A percentile compares a stretch with the other conserved stretches of the same genome.
phyloP scores from a whole-genome alignment of 2,113 vertebrate genomes.

The Azemiops feae region DNA sequence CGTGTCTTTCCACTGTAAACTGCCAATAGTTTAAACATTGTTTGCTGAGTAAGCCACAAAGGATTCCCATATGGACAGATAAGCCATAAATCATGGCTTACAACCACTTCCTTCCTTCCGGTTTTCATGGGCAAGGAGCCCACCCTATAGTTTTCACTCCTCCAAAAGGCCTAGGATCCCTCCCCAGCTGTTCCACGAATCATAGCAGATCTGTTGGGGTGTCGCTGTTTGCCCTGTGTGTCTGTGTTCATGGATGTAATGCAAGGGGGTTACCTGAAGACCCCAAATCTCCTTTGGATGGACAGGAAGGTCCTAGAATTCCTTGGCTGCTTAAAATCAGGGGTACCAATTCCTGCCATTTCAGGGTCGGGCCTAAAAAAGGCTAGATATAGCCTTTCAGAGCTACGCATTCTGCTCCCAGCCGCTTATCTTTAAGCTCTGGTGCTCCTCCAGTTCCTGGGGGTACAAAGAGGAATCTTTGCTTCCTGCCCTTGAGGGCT shows the following conservation, averaged over 20 bases:
- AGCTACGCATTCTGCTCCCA: background rate
- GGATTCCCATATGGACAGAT: background rate
- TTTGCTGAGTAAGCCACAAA: background rate
- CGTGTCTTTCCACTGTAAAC: background rate
- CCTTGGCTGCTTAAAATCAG: background rate
- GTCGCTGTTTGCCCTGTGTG: background rate
- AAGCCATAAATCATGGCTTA: background rate
- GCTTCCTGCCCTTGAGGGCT: too few species aligned
- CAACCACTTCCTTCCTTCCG: background rate
- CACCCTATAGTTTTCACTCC: background rate
- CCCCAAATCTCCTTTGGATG: background rate
- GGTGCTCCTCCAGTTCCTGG: background rate
- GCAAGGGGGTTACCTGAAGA: background rate
- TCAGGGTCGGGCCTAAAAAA: background rate
- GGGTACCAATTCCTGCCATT: background rate
- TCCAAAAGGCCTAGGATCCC: background rate
- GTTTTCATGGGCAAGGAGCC: background rate
- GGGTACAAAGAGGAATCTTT: too few species aligned
- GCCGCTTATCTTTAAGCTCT: background rate
- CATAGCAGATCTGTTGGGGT: background rate
- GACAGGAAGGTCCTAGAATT: background rate
- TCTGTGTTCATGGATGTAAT: background rate
- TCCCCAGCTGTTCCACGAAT: background rate
- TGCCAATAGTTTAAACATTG: background rate
- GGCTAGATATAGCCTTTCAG: background rate